Conservation (phyloP, 2,797 vertebrate species). For the Octomys mimax region DNA sequence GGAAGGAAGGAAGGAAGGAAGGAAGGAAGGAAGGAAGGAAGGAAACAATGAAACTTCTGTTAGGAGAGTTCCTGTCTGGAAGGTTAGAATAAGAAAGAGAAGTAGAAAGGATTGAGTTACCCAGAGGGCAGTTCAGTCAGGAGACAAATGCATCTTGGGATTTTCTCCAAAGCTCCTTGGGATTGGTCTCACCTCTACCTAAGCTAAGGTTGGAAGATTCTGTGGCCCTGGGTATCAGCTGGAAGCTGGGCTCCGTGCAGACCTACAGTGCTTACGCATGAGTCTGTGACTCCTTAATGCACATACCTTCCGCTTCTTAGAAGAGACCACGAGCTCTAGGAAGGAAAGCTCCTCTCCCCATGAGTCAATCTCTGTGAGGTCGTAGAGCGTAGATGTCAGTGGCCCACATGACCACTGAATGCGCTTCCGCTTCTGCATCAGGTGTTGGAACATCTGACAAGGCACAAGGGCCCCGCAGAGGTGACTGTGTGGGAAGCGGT, state of each 20-base stretch:
- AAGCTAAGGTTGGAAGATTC: not conserved
- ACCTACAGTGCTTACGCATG: not conserved
- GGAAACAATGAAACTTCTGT: not conserved
- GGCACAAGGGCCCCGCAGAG: not conserved
- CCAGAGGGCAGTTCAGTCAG: not conserved
- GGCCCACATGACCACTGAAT: slow-evolving; percentile 95
- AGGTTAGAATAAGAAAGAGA: not conserved
- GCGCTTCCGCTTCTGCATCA: slow-evolving; percentile 94
- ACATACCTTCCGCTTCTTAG: slow-evolving; percentile 93
- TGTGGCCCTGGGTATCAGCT: not conserved
- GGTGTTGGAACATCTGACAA: slow-evolving; percentile 94
- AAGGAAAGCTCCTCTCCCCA: slow-evolving; percentile 95
- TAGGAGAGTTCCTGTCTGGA: not conserved
- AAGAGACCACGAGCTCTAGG: slow-evolving; percentile 95
- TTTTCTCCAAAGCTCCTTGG: not conserved
- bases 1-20: not conserved
- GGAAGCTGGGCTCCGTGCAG: not conserved
- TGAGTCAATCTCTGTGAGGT: slow-evolving; percentile 97
- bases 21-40: not conserved
- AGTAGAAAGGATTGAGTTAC: not conserved
- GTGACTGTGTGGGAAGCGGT: not conserved
- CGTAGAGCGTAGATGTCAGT: slow-evolving; percentile 94
- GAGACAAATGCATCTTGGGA: not conserved
- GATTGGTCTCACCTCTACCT: not conserved
- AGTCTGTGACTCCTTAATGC: not conserved